Conservation (phyloP, 2,113 vertebrate species). For the Albula glossodonta region DNA sequence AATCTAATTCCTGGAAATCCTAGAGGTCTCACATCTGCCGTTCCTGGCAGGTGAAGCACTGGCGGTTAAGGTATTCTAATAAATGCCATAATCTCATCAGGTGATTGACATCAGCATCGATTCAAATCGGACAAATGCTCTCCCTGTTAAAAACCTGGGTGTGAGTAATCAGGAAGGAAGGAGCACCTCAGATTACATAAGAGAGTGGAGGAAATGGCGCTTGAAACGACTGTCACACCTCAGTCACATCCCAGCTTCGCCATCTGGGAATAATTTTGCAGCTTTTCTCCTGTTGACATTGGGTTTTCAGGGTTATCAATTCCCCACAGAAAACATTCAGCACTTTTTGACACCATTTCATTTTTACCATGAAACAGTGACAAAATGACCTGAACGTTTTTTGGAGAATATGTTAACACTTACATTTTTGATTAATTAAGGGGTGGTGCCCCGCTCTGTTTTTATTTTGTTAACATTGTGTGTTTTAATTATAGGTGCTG, state of each 20-base stretch:
- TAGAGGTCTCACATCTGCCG: background rate
- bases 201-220: background rate
- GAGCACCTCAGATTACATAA: background rate
- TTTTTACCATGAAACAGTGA: too few relatives aligned
- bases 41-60: background rate
- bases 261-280: background rate
- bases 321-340: background rate
- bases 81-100: background rate
- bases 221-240: background rate
- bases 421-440: too few relatives aligned
- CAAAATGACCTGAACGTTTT: too few relatives aligned
- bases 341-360: too few relatives aligned
- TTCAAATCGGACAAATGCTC: background rate
- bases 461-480: too few relatives aligned
- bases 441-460: too few relatives aligned
- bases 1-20: conserved; percentile 5
- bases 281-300: background rate
- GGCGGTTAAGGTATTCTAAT: background rate
- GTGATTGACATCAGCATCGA: background rate
- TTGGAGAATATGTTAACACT: too few relatives aligned
- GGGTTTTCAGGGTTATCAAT: too few relatives aligned
- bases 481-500: too few relatives aligned
- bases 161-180: background rate
- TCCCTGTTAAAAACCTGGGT: background rate
- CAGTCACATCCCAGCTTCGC: background rate